phyloP scores from a whole-genome alignment of 2,888 invertebrate species.

The Ophion ventricosus region DNA sequence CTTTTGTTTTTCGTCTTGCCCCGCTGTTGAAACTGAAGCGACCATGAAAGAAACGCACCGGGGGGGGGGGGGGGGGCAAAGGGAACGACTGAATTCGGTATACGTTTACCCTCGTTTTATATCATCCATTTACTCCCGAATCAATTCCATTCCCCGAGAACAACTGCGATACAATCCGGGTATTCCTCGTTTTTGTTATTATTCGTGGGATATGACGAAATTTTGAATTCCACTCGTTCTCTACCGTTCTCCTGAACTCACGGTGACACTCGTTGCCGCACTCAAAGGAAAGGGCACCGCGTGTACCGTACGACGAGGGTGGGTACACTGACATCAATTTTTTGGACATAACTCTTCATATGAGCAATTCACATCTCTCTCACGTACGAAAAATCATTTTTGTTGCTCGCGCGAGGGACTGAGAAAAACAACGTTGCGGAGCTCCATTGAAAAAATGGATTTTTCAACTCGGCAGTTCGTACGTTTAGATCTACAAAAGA shows the following conservation, averaged over 20 bases:
- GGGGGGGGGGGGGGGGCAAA: neutral
- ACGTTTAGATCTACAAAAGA: no score
- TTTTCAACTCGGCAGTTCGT: neutral
- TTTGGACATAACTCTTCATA: conserved; percentile 33
- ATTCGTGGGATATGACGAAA: conserved; percentile 29
- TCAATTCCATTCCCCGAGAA: conserved; percentile 20
- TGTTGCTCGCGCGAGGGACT: neutral
- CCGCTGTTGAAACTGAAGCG: conserved; percentile 65
- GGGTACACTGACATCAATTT: conserved; percentile 11
- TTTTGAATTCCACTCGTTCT: conserved; percentile 61
- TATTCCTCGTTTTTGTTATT: conserved; percentile 68
- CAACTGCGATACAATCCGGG: conserved; percentile 21
- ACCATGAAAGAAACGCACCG: conserved; percentile 79
- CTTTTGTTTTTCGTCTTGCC: conserved; percentile 49
- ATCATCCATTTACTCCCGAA: conserved; percentile 45
- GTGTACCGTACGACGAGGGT: conserved; percentile 50
- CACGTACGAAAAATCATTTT: conserved; percentile 41
- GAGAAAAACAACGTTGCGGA: neutral
- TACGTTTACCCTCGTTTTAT: conserved; percentile 70
- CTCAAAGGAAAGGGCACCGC: conserved; percentile 31
- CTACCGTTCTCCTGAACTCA: conserved; percentile 14
- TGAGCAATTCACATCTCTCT: conserved; percentile 55
- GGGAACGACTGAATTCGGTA: conserved; percentile 73
- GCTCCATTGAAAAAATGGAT: neutral
- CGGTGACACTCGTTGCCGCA: neutral